These are phyloP conservation scores for Delichon dasypus DNA, from an alignment of 2,797 vertebrate species.

Conservation along the genomic window DNA sequence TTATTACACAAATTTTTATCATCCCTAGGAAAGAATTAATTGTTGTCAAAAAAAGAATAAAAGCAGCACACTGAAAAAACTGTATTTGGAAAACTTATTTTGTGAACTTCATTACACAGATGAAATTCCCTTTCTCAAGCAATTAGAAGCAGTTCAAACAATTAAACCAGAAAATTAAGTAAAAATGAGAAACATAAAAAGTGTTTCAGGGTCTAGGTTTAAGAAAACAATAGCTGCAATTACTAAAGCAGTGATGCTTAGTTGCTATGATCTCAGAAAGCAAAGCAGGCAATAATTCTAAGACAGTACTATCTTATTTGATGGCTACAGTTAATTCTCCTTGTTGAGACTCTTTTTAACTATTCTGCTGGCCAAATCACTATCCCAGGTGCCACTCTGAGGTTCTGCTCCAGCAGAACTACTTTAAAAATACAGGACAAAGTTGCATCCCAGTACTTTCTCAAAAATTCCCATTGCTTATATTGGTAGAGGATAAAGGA, in stretches of 20 bases:
- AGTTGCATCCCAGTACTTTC: neutral
- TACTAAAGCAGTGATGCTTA: neutral
- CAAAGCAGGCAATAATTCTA: neutral
- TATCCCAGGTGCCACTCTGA: neutral
- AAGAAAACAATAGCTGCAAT: neutral
- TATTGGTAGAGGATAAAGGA: neutral
- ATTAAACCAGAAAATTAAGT: neutral
- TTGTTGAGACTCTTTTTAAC: neutral
- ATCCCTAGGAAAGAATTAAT: conserved; percentile 75
- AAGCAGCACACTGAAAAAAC: neutral
- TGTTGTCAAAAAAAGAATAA: neutral
- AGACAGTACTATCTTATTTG: neutral
- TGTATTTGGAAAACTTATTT: neutral
- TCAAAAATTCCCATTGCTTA: neutral
- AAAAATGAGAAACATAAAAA: neutral
- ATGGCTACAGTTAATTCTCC: neutral
- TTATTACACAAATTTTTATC: conserved; percentile 95
- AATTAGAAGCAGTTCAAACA: neutral
- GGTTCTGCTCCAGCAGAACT: neutral
- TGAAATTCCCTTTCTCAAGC: neutral
- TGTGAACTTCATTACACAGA: neutral
- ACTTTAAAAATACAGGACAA: neutral
- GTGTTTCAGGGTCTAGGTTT: neutral
- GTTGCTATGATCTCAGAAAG: neutral
- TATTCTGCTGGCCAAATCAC: neutral